Conservation (phyloP, 2,888 invertebrate species). For the Lepidochrysops patricia region DNA sequence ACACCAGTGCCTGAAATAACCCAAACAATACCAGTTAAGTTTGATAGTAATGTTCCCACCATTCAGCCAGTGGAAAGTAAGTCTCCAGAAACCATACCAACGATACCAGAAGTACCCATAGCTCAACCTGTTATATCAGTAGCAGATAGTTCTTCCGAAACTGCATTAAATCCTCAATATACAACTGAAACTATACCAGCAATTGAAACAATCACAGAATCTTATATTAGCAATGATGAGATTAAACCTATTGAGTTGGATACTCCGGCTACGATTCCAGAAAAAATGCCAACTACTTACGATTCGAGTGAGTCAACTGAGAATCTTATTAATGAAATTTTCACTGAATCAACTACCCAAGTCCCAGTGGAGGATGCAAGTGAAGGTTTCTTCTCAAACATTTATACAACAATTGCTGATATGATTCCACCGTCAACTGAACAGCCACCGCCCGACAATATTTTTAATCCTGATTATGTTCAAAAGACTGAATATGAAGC, state of each 20-base stretch:
- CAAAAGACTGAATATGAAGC: conserved; percentile 23
- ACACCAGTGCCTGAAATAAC: neutral
- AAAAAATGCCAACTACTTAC: conserved; percentile 1
- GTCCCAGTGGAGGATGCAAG: conserved; percentile 23
- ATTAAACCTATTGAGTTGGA: neutral
- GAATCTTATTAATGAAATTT: conserved; percentile 24
- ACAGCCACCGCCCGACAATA: conserved; percentile 34
- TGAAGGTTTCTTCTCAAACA: conserved; percentile 41
- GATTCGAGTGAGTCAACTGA: conserved; percentile 17
- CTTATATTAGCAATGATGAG: neutral
- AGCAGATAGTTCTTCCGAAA: conserved; percentile 2
- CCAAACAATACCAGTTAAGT: neutral
- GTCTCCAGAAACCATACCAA: neutral
- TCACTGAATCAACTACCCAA: conserved; percentile 23
- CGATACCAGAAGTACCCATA: neutral
- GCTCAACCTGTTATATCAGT: neutral
- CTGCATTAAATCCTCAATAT: conserved; percentile 17
- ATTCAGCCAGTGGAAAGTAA: neutral
- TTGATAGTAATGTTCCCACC: neutral
- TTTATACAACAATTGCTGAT: conserved; percentile 50
- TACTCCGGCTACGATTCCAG: neutral
- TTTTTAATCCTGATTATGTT: conserved; percentile 39
- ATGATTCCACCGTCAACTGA: conserved; percentile 50
- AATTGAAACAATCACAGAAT: conserved; percentile 25
- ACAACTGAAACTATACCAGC: conserved; percentile 25